Percentiles rank a stretch among this genome's conserved stretches.
These are phyloP conservation scores for Neotoxoptera formosana DNA, from an alignment of 1,140 invertebrate species.

Conservation along the genomic window DNA sequence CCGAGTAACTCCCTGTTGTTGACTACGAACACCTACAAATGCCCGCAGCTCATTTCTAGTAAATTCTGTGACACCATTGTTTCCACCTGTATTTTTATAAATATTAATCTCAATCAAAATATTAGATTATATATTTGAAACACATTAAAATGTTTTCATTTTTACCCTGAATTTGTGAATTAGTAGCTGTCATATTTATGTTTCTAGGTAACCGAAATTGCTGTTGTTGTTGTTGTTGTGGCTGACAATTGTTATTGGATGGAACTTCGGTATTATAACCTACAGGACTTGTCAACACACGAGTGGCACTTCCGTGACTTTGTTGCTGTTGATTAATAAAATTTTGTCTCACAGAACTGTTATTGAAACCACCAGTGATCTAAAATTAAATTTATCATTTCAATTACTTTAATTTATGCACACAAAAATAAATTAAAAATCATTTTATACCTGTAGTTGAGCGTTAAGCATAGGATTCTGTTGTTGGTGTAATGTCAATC, in stretches of 20 bases:
- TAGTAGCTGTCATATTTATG: slow-evolving; percentile 24
- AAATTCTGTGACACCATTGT: slow-evolving; percentile 61
- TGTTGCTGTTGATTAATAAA: slow-evolving; percentile 75
- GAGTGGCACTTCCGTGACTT: slow-evolving; percentile 44
- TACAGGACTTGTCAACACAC: slow-evolving; percentile 10
- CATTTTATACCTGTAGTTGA: slow-evolving; percentile 71
- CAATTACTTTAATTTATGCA: neutral
- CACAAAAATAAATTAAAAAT: neutral
- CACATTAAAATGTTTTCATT: neutral
- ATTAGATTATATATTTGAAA: neutral
- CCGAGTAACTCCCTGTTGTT: slow-evolving; percentile 62
- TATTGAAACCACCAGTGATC: slow-evolving; percentile 70
- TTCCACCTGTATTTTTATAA: slow-evolving; percentile 58
- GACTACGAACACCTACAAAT: slow-evolving; percentile 57
- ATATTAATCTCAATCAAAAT: neutral
- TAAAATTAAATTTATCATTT: slow-evolving; percentile 62
- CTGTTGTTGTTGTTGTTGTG: slow-evolving; percentile 34
- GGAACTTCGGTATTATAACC: slow-evolving; percentile 34
- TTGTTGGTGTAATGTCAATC: slow-evolving; percentile 69
- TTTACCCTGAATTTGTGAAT: slow-evolving; percentile 14
- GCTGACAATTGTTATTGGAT: slow-evolving; percentile 22
- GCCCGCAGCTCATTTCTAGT: slow-evolving; percentile 52
- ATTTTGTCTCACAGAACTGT: slow-evolving; percentile 70
- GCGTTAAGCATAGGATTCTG: slow-evolving; percentile 84
- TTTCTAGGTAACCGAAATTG: slow-evolving; percentile 37